Evolutionary conservation across 2,113 vertebrate genomes (phyloP), one percentile per base, ranked within the genome.

Genomic region (Passer domesticus): DNA sequence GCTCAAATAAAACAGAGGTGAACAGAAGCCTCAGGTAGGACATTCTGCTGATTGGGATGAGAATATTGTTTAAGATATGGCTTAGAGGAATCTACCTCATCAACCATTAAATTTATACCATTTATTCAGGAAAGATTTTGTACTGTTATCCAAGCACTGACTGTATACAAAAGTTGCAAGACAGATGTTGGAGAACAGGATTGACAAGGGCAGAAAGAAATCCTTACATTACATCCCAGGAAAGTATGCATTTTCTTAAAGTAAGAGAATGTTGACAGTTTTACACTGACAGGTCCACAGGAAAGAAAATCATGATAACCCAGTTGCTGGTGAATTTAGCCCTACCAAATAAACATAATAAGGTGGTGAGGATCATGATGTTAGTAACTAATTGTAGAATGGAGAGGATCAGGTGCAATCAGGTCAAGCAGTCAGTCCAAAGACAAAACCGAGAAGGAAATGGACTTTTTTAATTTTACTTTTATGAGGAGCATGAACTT

Each of bases 381-480:
- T 66, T 77, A 43, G 15, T 33, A 88, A 73, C 3, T 73, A n/a
- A 33, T 1, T 5, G 43, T 41, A 77, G 28, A 39, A 80, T 2
- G 3, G 62, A 78, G 69, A 31, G 11, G 8, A 44, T 30, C 16
- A 50, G 11, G 11, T 25, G 28, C 12, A 52, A 31, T 8, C 33
- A 25, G 7, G 2, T 86, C 55, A 69, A 83, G 9, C 39, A 59
- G 4, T 46, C 35, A 59, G 33, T 52, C 13, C 60, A 70, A 74
- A 16, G 15, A 52, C 21, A 84, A 90, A 89, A 55, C 3, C 2
- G 14, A 50, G 25, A 83, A 63, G 6, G 3, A 92, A 86, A 69
- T 0, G 3, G 1, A 15, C 0, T 2, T 24, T 80, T 53, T 53
- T 46, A 3, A 4, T n/a, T 89, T 58, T 49, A 2, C 1, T 31